Percentiles rank a stretch among this genome's conserved stretches.
phyloP scores from a whole-genome alignment of 2,888 invertebrate species.

The Villa cingulata region DNA sequence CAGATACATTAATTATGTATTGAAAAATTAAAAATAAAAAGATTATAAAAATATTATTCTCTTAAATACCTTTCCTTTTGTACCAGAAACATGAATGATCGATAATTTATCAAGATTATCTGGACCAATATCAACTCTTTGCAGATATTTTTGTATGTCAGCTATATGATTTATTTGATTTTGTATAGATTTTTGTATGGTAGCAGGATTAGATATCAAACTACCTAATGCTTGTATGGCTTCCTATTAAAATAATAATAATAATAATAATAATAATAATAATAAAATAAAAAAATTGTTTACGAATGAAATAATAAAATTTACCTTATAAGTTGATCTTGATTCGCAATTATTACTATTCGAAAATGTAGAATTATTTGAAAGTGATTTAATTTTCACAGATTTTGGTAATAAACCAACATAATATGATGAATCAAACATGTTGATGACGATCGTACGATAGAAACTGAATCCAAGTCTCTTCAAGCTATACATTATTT shows the following conservation, averaged over 20 bases:
- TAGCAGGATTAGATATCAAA: conserved; percentile 57
- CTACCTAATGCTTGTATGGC: conserved; percentile 53
- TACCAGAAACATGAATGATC: conserved; percentile 90
- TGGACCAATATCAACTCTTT: conserved; percentile 48
- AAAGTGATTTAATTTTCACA: no score
- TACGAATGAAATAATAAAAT: neutral
- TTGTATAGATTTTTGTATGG: conserved; percentile 38
- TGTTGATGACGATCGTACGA: neutral
- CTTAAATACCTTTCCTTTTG: conserved; percentile 73
- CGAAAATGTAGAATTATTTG: no score
- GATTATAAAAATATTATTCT: neutral
- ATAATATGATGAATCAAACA: conserved; percentile 5
- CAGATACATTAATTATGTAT: no score
- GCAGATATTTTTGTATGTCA: conserved; percentile 45
- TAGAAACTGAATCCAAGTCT: neutral
- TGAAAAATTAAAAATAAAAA: no score
- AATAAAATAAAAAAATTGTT: no score
- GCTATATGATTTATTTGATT: conserved; percentile 30
- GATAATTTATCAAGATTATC: conserved; percentile 58
- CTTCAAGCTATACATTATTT: neutral
- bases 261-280: no score
- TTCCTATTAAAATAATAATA: no score
- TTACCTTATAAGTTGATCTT: neutral
- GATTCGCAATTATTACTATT: neutral
- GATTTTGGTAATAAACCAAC: neutral